These are phyloP conservation scores for Altica lythri DNA, from an alignment of 2,888 invertebrate species.

Conservation along the genomic window DNA sequence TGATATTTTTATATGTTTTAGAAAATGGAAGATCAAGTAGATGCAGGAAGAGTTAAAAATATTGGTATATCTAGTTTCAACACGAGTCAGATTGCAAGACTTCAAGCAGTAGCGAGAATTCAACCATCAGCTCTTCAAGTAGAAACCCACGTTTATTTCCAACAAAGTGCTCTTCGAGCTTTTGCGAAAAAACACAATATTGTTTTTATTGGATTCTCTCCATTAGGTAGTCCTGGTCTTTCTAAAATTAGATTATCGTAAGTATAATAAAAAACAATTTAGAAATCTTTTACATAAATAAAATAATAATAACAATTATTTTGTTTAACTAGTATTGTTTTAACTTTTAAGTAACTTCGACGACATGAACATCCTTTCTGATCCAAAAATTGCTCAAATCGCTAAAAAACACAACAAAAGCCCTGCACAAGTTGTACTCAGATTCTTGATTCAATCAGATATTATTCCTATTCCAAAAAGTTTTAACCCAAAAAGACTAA, in stretches of 20 bases:
- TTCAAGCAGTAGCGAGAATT: slow-evolving; percentile 65
- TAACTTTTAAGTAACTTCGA: slow-evolving; percentile 11
- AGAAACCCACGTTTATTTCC: slow-evolving; percentile 79
- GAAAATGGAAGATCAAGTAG: slow-evolving; percentile 71
- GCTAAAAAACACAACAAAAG: slow-evolving; percentile 67
- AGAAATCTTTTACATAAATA: too few species aligned
- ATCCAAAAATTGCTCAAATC: slow-evolving; percentile 51
- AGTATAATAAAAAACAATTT: neutral
- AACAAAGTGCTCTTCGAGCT: slow-evolving; percentile 68
- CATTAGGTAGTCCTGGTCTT: slow-evolving; percentile 78
- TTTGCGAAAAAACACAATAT: slow-evolving; percentile 69
- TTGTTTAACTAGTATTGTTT: neutral
- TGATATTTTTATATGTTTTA: slow-evolving; percentile 52
- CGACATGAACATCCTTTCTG: slow-evolving; percentile 2
- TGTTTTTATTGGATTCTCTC: slow-evolving; percentile 76
- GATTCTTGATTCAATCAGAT: slow-evolving; percentile 74
- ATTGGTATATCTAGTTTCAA: slow-evolving; percentile 89
- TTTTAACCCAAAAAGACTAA: slow-evolving; percentile 70
- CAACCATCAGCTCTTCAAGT: slow-evolving; percentile 70
- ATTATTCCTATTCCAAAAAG: slow-evolving; percentile 83
- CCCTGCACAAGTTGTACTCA: slow-evolving; percentile 73
- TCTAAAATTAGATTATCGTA: slow-evolving; percentile 54
- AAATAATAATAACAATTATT: too few species aligned
- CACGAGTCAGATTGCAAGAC: slow-evolving; percentile 69
- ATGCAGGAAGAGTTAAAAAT: slow-evolving; percentile 70